Base-by-base conservation (phyloP, 2,113 vertebrate genomes). In the Ptilorrhoa leucosticta region DNA sequence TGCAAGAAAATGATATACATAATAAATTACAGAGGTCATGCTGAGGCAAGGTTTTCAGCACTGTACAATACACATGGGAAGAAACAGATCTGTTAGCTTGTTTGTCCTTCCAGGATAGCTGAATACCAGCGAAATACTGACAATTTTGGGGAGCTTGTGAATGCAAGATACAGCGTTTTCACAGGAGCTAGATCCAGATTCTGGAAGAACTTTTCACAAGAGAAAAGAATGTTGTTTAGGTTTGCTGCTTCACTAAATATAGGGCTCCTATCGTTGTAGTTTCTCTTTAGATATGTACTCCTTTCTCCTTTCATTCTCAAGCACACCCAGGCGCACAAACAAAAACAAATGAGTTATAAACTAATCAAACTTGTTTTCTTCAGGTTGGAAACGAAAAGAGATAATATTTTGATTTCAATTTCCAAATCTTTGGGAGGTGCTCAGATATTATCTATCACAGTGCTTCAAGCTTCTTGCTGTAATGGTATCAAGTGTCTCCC, bases 371-470 rank as follows among this genome's bases (percentile, higher is more conserved):
- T 95, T 91, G 96, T 89, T 97, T 94, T 91, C 60, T 69, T 40
- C 87, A 61, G 51, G 72, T 82, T 81, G 91, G 72, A 92, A 94
- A 94, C 64, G 56, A 97, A 94, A 95, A 91, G 86, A 89, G 40
- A 95, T 95, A 79, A 64, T 65, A 89, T 82, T 97, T 94, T 91
- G 87, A 95, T 96, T 94, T 92, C 91, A 95, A 72, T 94, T 95
- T 97, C 96, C 83, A 97, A 92, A 96, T 93, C 87, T 91, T 79
- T 94, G 95, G 94, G 96, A 95, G 95, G 94, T 93, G 53, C 87
- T 92, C 61, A 94, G 96, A 96, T 97, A 92, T 42, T 95, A 97
- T 96, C 95, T 95, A 35, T 72, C 44, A 48, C 6, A 40, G 44
- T 8, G 17, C 56, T 93, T 93, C 51, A 89, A 83, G 35, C 8